phyloP scores from a whole-genome alignment of 1,140 invertebrate species.

The Drosophila paulistorum region DNA sequence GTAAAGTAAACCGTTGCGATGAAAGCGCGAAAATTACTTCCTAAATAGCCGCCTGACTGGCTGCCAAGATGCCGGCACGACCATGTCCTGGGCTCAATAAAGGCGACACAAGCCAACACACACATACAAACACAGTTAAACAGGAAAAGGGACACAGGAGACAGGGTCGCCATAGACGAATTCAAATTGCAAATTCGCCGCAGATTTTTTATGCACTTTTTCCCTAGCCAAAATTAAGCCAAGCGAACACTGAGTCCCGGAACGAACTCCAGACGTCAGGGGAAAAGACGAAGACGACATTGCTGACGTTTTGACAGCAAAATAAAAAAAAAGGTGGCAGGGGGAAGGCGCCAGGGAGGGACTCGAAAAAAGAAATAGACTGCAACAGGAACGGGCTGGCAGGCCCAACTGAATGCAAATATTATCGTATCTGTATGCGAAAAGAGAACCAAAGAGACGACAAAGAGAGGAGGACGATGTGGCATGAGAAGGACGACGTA shows the following conservation, averaged over 20 bases:
- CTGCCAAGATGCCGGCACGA: slow-evolving; percentile 64
- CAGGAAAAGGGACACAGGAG: slow-evolving; percentile 30
- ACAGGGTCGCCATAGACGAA: slow-evolving; percentile 51
- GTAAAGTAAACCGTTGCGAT: slow-evolving; percentile 60
- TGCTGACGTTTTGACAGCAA: slow-evolving; percentile 76
- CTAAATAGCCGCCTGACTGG: slow-evolving; percentile 79
- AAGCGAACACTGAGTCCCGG: slow-evolving; percentile 63
- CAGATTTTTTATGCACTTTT: slow-evolving; percentile 79
- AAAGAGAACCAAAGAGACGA: background rate
- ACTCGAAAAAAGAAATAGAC: slow-evolving; percentile 9
- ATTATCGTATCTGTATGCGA: slow-evolving; percentile 73
- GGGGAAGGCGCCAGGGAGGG: slow-evolving; percentile 9
- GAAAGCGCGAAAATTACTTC: slow-evolving; percentile 80
- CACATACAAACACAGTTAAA: slow-evolving; percentile 2
- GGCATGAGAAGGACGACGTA: slow-evolving; percentile 2
- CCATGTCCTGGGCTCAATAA: slow-evolving; percentile 74
- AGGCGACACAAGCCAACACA: slow-evolving; percentile 54
- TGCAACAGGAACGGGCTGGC: slow-evolving; percentile 27
- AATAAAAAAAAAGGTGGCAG: slow-evolving; percentile 49
- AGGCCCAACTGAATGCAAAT: slow-evolving; percentile 77
- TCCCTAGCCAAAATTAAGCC: slow-evolving; percentile 77
- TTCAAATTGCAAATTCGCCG: slow-evolving; percentile 79
- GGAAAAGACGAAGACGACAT: slow-evolving; percentile 34
- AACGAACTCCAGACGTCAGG: slow-evolving; percentile 65
- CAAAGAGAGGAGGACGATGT: background rate